These are phyloP conservation scores for Iguana delicatissima DNA, from an alignment of 2,797 vertebrate species.

Conservation along the genomic window DNA sequence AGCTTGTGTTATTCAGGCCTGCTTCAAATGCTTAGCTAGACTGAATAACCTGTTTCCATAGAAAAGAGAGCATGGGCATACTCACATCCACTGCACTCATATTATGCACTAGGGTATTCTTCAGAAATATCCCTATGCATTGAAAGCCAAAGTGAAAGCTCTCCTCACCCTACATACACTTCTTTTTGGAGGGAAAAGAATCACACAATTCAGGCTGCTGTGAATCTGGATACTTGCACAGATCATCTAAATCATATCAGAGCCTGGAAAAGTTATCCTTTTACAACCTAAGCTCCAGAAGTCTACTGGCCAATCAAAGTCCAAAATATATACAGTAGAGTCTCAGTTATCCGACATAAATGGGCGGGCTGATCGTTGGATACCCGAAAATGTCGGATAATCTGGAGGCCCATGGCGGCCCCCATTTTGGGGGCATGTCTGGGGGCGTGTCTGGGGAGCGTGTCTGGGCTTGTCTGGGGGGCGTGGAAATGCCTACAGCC, in stretches of 20 bases:
- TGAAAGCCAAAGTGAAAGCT: background rate
- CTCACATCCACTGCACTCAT: background rate
- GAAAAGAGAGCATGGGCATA: background rate
- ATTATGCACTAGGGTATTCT: background rate
- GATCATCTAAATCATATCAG: background rate
- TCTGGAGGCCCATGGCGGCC: too few species aligned
- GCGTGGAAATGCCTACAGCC: too few species aligned
- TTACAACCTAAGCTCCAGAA: too few species aligned
- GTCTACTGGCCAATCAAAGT: too few species aligned
- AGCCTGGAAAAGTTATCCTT: background rate
- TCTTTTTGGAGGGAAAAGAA: background rate
- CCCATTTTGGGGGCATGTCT: too few species aligned
- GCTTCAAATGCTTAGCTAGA: background rate
- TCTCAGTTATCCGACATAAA: too few species aligned
- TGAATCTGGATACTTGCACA: background rate
- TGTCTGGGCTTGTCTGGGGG: too few species aligned
- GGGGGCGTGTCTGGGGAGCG: too few species aligned
- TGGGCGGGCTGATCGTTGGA: too few species aligned
- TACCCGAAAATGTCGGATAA: too few species aligned
- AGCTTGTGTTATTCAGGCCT: background rate
- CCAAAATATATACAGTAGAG: too few species aligned
- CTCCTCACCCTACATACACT: too few species aligned
- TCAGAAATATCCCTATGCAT: background rate
- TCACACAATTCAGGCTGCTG: background rate
- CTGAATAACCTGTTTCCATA: background rate